A percentile compares a stretch with the other conserved stretches of the same genome.
Conservation (phyloP, 1,140 invertebrate species). For the Drosophila ironensis region DNA sequence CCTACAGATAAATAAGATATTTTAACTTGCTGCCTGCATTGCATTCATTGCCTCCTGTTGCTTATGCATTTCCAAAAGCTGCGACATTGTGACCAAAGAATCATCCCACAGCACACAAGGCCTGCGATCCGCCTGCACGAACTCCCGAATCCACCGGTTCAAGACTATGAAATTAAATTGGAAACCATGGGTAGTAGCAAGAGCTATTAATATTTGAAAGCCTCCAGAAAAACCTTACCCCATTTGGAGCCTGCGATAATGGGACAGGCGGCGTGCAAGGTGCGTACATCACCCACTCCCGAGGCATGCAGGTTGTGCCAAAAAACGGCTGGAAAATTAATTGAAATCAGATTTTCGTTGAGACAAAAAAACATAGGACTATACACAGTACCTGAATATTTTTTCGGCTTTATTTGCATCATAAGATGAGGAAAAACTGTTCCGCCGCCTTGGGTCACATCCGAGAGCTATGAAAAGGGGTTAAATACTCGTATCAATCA, state of each 20-base stretch:
- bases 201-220: no score
- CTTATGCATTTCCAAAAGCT: conserved; percentile 11
- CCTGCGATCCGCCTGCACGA: conserved; percentile 50
- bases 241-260: conserved; percentile 98
- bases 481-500: background rate
- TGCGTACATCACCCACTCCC: conserved; percentile 94
- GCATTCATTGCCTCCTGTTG: background rate
- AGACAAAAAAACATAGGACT: background rate
- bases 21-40: background rate
- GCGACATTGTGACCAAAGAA: background rate
- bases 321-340: conserved; percentile 88
- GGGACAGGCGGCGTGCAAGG: conserved; percentile 97
- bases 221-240: conserved; percentile 83
- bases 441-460: conserved; percentile 96
- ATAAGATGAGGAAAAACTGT: conserved; percentile 95
- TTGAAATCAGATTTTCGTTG: no score
- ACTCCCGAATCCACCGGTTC: conserved; percentile 75
- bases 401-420: conserved; percentile 91
- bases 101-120: conserved; percentile 62
- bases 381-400: conserved; percentile 79
- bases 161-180: conserved; percentile 37
- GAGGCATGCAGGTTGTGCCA: conserved; percentile 97
- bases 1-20: background rate
- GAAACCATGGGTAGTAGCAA: no score
- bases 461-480: conserved; percentile 91